A percentile compares a stretch with the other conserved stretches of the same genome.
Conservation (phyloP, 2,113 vertebrate genomes). For the Etheostoma cragini region DNA sequence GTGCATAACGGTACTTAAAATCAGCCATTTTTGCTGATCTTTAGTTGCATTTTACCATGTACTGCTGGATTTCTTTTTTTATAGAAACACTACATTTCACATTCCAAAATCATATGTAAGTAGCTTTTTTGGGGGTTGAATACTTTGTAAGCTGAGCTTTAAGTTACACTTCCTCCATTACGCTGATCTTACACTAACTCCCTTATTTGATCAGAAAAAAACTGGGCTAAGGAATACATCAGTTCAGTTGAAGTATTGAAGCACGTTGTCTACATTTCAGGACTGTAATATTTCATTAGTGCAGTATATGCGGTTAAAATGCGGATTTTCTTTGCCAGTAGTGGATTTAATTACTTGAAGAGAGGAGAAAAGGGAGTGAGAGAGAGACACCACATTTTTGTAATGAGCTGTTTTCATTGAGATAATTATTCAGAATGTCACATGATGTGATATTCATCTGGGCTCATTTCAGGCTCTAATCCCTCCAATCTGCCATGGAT, state of each 20-base stretch:
- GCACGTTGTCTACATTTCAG: conserved; percentile 38
- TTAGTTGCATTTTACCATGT: not conserved
- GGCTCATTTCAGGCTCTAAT: conserved; percentile 73
- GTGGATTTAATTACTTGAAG: conserved; percentile 57
- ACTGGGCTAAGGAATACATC: conserved; percentile 4
- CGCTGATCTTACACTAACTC: not conserved
- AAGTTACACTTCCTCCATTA: conserved; percentile 8
- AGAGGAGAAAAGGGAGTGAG: not conserved
- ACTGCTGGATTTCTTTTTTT: not conserved
- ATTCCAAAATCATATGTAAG: not conserved
- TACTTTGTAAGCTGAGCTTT: not conserved
- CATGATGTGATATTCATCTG: conserved; percentile 72
- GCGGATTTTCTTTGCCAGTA: conserved; percentile 50
- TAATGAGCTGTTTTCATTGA: conserved; percentile 78
- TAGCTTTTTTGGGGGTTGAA: not conserved
- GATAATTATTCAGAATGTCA: conserved; percentile 80
- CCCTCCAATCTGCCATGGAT: conserved; percentile 69
- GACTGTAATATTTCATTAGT: conserved; percentile 61
- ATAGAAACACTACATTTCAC: not conserved
- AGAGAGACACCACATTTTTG: conserved; percentile 56
- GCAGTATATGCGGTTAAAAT: conserved; percentile 28
- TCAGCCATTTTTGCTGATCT: not conserved
- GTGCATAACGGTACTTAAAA: not conserved
- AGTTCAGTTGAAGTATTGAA: conserved; percentile 2
- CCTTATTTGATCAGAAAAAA: conserved; percentile 8